A percentile compares a stretch with the other conserved stretches of the same genome.
These are phyloP conservation scores for Synodontis membranacea DNA, from an alignment of 2,113 vertebrate species.

Conservation along the genomic window DNA sequence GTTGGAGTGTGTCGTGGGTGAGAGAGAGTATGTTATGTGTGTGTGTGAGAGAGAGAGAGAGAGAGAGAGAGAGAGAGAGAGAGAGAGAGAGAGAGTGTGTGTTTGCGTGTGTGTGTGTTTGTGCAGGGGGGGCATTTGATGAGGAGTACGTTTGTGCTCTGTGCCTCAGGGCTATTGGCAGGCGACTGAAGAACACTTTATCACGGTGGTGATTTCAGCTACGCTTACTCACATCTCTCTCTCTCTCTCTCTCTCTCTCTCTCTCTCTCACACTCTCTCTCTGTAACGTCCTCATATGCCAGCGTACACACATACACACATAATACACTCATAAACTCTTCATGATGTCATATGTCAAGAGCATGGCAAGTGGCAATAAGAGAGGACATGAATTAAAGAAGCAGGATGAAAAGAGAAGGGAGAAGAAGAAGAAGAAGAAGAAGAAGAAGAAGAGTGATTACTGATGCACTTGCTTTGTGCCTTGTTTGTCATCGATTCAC, in stretches of 20 bases:
- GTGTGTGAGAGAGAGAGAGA: conserved; percentile 35
- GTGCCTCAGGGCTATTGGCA: conserved; percentile 42
- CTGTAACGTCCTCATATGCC: neutral
- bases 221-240: conserved; percentile 5
- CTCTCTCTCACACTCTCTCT: neutral
- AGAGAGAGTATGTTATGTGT: too few species aligned
- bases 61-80: conserved; percentile 23
- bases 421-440: neutral
- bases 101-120: neutral
- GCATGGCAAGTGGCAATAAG: conserved; percentile 34
- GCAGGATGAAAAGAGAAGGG: neutral
- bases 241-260: neutral
- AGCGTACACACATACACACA: neutral
- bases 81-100: conserved; percentile 31
- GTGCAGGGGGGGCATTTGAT: conserved; percentile 46
- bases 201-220: conserved; percentile 36
- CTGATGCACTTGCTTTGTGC: neutral
- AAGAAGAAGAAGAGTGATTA: neutral
- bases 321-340: conserved; percentile 35
- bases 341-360: conserved; percentile 45
- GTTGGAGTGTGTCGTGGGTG: conserved; percentile 38
- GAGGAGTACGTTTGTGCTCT: conserved; percentile 41
- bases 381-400: neutral
- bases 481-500: neutral
- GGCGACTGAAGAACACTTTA: conserved; percentile 40